phyloP scores from a whole-genome alignment of 2,113 vertebrate genomes.

The Ivindomyrus marchei region DNA sequence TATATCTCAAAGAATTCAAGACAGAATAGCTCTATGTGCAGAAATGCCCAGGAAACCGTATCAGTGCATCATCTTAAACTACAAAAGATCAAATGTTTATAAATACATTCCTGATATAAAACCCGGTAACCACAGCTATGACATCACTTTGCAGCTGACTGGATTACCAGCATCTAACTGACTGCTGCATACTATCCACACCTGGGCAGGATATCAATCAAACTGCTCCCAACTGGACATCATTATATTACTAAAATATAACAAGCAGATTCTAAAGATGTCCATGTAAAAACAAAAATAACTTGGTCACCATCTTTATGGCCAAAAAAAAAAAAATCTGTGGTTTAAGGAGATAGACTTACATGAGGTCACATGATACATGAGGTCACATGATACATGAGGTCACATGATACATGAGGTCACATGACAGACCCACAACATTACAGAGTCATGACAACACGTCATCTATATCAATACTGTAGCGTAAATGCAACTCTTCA shows the following conservation, averaged over 20 bases:
- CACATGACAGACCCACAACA: neutral
- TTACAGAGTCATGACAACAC: neutral
- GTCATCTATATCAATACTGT: neutral
- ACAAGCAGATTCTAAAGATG: neutral
- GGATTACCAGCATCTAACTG: neutral
- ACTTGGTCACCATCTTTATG: neutral
- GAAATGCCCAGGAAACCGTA: neutral
- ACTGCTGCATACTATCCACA: neutral
- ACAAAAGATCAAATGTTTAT: neutral
- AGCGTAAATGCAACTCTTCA: neutral
- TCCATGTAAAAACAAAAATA: neutral
- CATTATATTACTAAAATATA: neutral
- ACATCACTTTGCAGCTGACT: neutral
- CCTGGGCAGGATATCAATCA: neutral
- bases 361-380: neutral
- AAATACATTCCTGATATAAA: neutral
- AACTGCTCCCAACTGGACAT: neutral
- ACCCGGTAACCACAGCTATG: neutral
- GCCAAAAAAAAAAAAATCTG: neutral
- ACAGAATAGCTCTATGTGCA: neutral
- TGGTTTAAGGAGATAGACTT: neutral
- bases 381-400: neutral
- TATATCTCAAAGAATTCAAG: neutral
- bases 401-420: neutral
- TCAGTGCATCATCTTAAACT: neutral